Evolutionary conservation across 2,888 invertebrate genomes (phyloP), one percentile per base, ranked within the genome.

Genomic region (Mimas tiliae): DNA sequence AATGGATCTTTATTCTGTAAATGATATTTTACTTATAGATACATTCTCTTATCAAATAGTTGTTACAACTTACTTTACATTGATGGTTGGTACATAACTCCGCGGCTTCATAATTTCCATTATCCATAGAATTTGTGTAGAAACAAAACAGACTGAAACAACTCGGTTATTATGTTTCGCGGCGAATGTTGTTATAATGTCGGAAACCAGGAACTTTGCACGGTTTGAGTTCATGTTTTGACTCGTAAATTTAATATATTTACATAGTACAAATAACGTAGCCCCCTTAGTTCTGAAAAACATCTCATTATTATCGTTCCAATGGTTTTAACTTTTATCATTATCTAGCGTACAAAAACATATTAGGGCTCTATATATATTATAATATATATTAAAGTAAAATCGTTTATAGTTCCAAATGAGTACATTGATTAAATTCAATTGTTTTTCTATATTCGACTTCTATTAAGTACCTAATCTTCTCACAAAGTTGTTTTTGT

Each of bases 131-230:
- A 76, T 77, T 80, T 78, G 69, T 72, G 70, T 75, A 65, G 79
- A 79, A 81, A 81, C 80, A 81, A 79, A 84, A 80, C 80, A 80
- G 75, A 75, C 69, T 69, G 64, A 70, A 76, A 73, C 75, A 79
- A 76, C 73, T 74, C 73, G 72, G 74, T 79, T 80, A 80, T 79
- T 80, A 79, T 78, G 76, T 78, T 76, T 70, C 71, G 69, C 69
- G 68, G 68, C 72, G 70, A 76, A 73, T 79, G 80, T 80, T 87
- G 75, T 80, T 78, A 76, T 79, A 82, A 75, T 76, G 80, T 80
- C 79, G 70, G 67, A 67, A 70, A 79, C 80, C 79, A 71, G 73
- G 69, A 79, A 81, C 77, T 82, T 80, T 67, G 71, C 63, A 72
- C 65, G 68, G 69, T 67, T 67, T 38, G 65, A 69, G 70, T 72